Conservation (phyloP, 2,888 invertebrate genomes). For the Agrochola lota region DNA sequence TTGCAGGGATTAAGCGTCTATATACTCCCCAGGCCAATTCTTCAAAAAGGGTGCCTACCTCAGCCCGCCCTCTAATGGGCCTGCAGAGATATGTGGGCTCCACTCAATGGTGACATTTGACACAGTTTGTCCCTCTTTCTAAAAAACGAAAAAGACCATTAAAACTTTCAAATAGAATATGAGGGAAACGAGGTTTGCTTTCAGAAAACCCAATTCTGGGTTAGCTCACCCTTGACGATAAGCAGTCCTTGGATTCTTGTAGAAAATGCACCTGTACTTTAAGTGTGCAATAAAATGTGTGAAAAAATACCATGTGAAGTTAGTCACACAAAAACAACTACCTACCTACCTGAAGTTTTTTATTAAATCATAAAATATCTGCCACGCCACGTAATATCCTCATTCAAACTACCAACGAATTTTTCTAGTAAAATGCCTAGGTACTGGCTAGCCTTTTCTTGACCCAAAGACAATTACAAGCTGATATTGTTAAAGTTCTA, state of each 20-base stretch:
- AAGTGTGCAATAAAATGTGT: too few species aligned
- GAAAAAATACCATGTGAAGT: not conserved
- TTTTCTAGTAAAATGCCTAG: not conserved
- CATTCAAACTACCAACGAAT: not conserved
- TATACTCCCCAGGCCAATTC: not conserved
- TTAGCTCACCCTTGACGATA: too few species aligned
- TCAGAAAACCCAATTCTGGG: not conserved
- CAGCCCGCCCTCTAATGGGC: not conserved
- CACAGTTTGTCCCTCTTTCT: fast-evolving
- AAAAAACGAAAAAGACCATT: not conserved
- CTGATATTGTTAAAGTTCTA: not conserved
- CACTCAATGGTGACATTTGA: not conserved
- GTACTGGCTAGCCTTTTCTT: not conserved
- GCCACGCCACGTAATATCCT: not conserved
- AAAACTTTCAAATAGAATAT: not conserved
- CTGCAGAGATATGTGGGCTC: too few species aligned
- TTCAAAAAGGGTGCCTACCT: not conserved
- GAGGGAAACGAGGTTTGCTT: not conserved
- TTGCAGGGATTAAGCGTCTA: not conserved
- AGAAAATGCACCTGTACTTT: not conserved
- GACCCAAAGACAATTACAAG: constrained; percentile 11
- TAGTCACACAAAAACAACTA: not conserved
- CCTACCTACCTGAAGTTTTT: too few species aligned
- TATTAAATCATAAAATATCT: not conserved
- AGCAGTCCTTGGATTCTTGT: not conserved